Evolutionary conservation across 2,888 invertebrate species (phyloP), one percentile per base, ranked within the genome.

Genomic region (Emmelina monodactyla): DNA sequence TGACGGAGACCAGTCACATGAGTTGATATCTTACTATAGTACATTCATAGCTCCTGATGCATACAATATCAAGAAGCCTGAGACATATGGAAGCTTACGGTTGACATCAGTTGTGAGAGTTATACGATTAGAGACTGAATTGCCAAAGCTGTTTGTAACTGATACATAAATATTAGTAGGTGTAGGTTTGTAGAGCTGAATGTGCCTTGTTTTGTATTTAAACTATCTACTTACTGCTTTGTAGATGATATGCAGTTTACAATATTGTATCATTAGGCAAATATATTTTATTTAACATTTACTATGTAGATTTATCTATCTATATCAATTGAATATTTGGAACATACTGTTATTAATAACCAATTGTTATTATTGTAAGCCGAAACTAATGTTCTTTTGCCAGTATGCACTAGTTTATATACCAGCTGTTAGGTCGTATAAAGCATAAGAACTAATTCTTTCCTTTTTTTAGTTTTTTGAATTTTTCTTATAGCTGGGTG

Each of bases 21-120:
- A 92, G 61, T 62, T 92, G 33, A 88, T 92, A 33, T 90, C 88
- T 29, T 92, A 89, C 55, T 84, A 84, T 46, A 87, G 88, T 42
- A 87, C 86, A 6, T 89, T 86, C 61, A 63, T 76, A 2, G 62
- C 71, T 10, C 73, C 80, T 1, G 75, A 75, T 34, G 47, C 58
- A 6, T 65, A 65, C 41, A 50, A 55, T 34, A 58, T 66, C 33
- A 73, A 76, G 50, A 68, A 59, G 44, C 45, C 60, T 19, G 4
- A 9, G 2, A 57, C 63, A 1, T 66, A 69, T 46, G 70, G 70
- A 31, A 62, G 71, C 35, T 89, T 88, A 86, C 82, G 83, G 35
- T 64, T 90, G 31, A 81, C 85, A 30, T 89, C 89, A 1, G 84
- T 84, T 50, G 85, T 89, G 25, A 83, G 86, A 52, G 83, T 89